Conservation (phyloP, 2,888 invertebrate genomes). For the Pseudoips prasinana region DNA sequence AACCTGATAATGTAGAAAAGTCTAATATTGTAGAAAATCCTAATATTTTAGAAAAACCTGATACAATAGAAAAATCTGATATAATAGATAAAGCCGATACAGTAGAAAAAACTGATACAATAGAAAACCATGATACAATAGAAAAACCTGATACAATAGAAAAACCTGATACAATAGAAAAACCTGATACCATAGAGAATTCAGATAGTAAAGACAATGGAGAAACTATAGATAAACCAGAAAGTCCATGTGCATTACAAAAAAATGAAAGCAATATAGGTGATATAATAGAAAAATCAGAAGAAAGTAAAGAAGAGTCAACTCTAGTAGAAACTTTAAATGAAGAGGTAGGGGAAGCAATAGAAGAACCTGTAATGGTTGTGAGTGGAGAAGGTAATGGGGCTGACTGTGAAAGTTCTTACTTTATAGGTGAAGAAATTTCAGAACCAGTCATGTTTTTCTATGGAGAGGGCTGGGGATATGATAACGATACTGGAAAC, state of each 20-base stretch:
- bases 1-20: slow-evolving; percentile 1
- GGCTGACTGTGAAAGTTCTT: slow-evolving; percentile 82
- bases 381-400: slow-evolving; percentile 87
- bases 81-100: too few relatives aligned
- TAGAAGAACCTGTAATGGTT: slow-evolving; percentile 88
- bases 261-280: slow-evolving; percentile 9
- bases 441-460: slow-evolving; percentile 87
- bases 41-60: too few relatives aligned
- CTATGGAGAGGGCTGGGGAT: slow-evolving; percentile 87
- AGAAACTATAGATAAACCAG: slow-evolving; percentile 6
- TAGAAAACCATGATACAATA: too few relatives aligned
- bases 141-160: neutral
- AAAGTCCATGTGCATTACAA: slow-evolving; percentile 1
- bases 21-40: too few relatives aligned
- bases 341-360: slow-evolving; percentile 81
- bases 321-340: slow-evolving; percentile 13
- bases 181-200: too few relatives aligned
- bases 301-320: slow-evolving; percentile 34
- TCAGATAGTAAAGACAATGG: too few relatives aligned
- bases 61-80: too few relatives aligned
- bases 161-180: slow-evolving; percentile 4
- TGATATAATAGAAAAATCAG: slow-evolving; percentile 16
- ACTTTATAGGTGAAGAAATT: slow-evolving; percentile 85
- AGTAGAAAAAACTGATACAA: too few relatives aligned
- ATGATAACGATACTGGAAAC: slow-evolving; percentile 89